Evolutionary conservation across 2,888 invertebrate genomes (phyloP).

Genomic region (Gandaritis pyraliata): DNA sequence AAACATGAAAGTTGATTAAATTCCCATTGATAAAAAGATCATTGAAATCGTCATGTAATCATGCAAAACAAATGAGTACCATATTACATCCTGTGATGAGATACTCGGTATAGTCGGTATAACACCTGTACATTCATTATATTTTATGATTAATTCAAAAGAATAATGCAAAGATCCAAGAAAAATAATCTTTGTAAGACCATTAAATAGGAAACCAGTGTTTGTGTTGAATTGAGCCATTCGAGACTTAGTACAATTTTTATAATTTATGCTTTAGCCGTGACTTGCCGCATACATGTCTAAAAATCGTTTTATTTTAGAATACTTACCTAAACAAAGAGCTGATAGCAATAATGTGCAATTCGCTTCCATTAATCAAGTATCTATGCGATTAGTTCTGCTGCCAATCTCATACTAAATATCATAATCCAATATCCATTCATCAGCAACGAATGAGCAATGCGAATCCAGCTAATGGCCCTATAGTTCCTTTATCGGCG

Average conservation of each 20-base stretch:
- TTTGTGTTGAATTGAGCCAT: too few relatives aligned
- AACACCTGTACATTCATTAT: constrained; percentile 21
- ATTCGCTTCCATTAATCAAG: constrained; percentile 44
- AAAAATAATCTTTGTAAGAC: constrained; percentile 8
- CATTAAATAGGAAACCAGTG: background rate
- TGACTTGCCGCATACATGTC: too few relatives aligned
- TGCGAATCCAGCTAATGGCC: constrained; percentile 81
- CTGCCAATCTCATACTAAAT: constrained; percentile 68
- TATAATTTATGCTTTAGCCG: too few relatives aligned
- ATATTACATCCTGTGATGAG: constrained; percentile 27
- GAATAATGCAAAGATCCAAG: constrained; percentile 13
- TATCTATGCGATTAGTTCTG: constrained; percentile 48
- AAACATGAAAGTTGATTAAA: too few relatives aligned
- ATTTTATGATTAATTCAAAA: constrained; percentile 19
- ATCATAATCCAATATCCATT: constrained; percentile 81
- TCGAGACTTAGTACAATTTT: too few relatives aligned
- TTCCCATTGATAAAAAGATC: constrained; percentile 4
- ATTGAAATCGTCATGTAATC: constrained; percentile 26
- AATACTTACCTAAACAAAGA: background rate
- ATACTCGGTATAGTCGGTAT: background rate
- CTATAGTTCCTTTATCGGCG: constrained; percentile 79
- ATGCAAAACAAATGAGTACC: constrained; percentile 28
- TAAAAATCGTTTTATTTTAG: too few relatives aligned
- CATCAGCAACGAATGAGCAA: constrained; percentile 79
- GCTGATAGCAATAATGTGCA: constrained; percentile 4